Conservation (phyloP, 2,797 vertebrate genomes). For the Dipus sagitta region DNA sequence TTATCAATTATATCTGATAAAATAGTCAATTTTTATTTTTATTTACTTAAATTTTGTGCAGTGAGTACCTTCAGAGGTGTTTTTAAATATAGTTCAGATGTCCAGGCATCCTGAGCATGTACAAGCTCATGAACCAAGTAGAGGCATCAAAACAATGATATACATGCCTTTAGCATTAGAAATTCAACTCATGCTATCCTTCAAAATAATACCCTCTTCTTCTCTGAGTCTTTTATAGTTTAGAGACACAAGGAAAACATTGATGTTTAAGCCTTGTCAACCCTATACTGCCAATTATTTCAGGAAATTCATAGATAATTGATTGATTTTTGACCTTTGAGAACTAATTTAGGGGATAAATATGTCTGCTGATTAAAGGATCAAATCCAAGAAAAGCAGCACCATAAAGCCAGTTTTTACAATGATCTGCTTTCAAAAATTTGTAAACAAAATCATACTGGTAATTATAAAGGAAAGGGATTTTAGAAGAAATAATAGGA, state of each 20-base stretch:
- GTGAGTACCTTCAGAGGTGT: background rate
- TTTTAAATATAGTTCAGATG: background rate
- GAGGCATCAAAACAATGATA: slow-evolving; percentile 26
- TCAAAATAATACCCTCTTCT: slow-evolving; percentile 29
- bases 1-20: background rate
- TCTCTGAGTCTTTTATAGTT: background rate
- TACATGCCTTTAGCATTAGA: slow-evolving; percentile 24
- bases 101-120: background rate
- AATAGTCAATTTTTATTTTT: background rate
- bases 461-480: background rate
- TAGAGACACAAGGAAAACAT: slow-evolving; percentile 56
- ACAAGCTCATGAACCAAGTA: background rate
- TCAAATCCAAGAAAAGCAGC: slow-evolving; percentile 78
- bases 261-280: slow-evolving; percentile 75
- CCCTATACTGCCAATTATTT: slow-evolving; percentile 83
- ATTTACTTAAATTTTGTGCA: slow-evolving; percentile 1
- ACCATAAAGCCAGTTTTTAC: slow-evolving; percentile 63
- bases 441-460: slow-evolving; percentile 58
- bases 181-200: slow-evolving; percentile 50
- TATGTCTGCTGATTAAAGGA: slow-evolving; percentile 82
- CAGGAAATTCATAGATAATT: slow-evolving; percentile 82
- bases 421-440: slow-evolving; percentile 59
- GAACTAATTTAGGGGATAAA: slow-evolving; percentile 85
- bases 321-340: slow-evolving; percentile 86
- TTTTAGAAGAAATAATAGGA: background rate